Conservation (phyloP, 2,888 invertebrate genomes). For the Chydorus sphaericus region DNA sequence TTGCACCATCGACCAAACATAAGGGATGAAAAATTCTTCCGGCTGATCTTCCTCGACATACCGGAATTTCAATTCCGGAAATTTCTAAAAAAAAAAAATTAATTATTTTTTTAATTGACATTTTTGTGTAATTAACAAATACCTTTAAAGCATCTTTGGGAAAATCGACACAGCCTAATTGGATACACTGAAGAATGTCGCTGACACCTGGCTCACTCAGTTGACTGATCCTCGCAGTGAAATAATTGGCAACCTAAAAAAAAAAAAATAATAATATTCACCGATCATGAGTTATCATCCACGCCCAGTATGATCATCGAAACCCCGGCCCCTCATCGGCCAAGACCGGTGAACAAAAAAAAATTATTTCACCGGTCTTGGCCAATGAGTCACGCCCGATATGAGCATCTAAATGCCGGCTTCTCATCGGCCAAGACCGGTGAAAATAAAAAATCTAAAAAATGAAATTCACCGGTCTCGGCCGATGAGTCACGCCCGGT, state of each 20-base stretch:
- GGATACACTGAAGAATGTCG: slow-evolving; percentile 75
- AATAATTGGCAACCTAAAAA: slow-evolving; percentile 48
- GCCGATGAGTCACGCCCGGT: not conserved
- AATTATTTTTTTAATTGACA: slow-evolving; percentile 14
- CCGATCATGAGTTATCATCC: no score
- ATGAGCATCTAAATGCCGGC: no score
- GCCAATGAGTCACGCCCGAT: no score
- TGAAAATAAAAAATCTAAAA: not conserved
- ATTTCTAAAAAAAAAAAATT: slow-evolving; percentile 52
- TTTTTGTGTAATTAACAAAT: not conserved
- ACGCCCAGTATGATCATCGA: no score
- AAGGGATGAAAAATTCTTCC: slow-evolving; percentile 98
- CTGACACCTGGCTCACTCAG: slow-evolving; percentile 60
- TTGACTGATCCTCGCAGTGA: slow-evolving; percentile 45
- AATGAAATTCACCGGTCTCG: slow-evolving; percentile 4
- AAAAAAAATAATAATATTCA: not conserved
- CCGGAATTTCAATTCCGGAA: slow-evolving; percentile 94
- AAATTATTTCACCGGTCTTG: no score
- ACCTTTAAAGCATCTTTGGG: slow-evolving; percentile 83
- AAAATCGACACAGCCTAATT: slow-evolving; percentile 84
- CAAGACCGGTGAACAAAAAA: no score
- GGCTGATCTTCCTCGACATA: slow-evolving; percentile 98
- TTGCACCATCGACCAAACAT: slow-evolving; percentile 85
- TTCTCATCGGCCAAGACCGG: no score
- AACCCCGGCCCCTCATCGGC: no score